Conservation (phyloP, 2,113 vertebrate species). For the Deroptyus accipitrinus region DNA sequence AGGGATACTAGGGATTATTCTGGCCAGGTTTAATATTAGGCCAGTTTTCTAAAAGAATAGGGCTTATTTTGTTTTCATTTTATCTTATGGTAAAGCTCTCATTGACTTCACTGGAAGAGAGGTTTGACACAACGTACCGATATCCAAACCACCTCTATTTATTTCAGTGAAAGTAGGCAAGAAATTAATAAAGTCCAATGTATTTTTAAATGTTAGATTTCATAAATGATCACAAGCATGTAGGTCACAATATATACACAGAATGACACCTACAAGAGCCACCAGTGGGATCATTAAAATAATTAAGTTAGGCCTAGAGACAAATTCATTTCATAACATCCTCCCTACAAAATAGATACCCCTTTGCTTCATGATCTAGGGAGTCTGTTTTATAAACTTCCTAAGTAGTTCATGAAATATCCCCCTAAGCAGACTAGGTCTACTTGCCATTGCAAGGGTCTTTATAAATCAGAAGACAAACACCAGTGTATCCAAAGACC, state of each 20-base stretch:
- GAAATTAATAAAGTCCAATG: slow-evolving; percentile 2
- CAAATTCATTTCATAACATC: slow-evolving; percentile 47
- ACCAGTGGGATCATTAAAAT: slow-evolving; percentile 61
- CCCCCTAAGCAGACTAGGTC: slow-evolving; percentile 2
- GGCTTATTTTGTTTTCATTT: neutral
- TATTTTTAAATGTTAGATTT: slow-evolving; percentile 46
- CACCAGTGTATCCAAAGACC: neutral
- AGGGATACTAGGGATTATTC: neutral
- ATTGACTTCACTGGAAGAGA: neutral
- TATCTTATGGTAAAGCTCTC: neutral
- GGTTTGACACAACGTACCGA: neutral
- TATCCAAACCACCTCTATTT: neutral
- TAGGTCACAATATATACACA: slow-evolving; percentile 49
- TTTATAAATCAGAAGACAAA: neutral
- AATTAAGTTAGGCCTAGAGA: slow-evolving; percentile 60
- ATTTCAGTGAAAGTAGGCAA: neutral
- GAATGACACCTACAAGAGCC: slow-evolving; percentile 36
- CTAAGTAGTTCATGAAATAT: slow-evolving; percentile 25
- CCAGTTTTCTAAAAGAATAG: neutral
- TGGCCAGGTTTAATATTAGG: neutral
- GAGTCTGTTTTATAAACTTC: slow-evolving; percentile 35
- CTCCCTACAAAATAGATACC: slow-evolving; percentile 55
- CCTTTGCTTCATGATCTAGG: slow-evolving; percentile 29
- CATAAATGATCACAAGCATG: slow-evolving; percentile 33
- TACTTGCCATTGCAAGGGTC: neutral